These are phyloP conservation scores for Fregata magnificens DNA, from an alignment of 2,113 vertebrate species.

Conservation along the genomic window DNA sequence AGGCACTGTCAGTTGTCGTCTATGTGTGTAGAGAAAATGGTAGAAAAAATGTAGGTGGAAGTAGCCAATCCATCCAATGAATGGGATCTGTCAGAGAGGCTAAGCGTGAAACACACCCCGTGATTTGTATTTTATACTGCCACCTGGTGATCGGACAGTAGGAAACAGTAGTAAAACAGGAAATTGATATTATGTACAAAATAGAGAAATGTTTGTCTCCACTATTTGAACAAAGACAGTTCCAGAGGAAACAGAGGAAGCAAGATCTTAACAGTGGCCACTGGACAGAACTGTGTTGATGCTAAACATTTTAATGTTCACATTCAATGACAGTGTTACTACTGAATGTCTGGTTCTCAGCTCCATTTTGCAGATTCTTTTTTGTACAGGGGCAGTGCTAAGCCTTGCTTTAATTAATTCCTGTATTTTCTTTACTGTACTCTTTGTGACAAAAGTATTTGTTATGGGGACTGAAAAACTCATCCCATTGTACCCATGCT, in stretches of 20 bases:
- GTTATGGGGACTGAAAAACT: not conserved
- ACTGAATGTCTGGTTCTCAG: not conserved
- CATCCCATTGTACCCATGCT: not conserved
- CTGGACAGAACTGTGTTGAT: not conserved
- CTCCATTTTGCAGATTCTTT: not conserved
- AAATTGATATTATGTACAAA: not conserved
- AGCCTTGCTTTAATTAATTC: not conserved
- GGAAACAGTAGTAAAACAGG: not conserved
- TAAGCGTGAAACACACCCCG: fast-evolving
- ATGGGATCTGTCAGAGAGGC: not conserved
- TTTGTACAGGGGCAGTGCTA: not conserved
- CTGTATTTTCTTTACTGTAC: not conserved
- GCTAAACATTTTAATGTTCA: not conserved
- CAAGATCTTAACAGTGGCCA: not conserved
- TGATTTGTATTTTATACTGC: not conserved
- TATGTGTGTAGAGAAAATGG: not conserved
- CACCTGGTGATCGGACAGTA: not conserved
- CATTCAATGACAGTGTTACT: not conserved
- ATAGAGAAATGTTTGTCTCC: not conserved
- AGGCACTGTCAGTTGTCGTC: not conserved
- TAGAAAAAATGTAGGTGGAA: not conserved
- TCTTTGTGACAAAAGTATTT: not conserved
- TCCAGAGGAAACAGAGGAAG: not conserved
- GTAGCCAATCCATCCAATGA: not conserved
- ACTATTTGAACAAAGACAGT: not conserved